Conservation (phyloP, 64 coral and sea anemone species). For the Actinia equina region DNA sequence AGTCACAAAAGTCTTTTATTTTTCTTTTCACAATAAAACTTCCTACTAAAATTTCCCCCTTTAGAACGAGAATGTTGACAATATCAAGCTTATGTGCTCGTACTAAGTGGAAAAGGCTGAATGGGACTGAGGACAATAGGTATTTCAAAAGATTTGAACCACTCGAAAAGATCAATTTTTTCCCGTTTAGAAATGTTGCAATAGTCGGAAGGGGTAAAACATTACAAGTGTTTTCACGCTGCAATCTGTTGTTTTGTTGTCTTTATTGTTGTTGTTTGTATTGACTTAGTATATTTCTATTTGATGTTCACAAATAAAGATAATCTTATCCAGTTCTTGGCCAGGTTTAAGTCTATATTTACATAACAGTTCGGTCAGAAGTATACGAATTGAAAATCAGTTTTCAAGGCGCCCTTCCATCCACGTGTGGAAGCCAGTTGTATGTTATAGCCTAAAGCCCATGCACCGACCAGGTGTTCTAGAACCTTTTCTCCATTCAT, state of each 20-base stretch:
- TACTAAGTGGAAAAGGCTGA: not conserved
- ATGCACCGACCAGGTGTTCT: not conserved
- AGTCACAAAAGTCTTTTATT: not conserved
- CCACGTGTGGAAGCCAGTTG: not conserved
- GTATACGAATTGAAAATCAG: not conserved
- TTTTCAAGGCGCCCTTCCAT: not conserved
- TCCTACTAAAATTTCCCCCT: not conserved
- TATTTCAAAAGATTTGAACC: not conserved
- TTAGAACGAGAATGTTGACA: not conserved
- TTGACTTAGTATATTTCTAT: not conserved
- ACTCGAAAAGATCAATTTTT: slow-evolving; percentile 2
- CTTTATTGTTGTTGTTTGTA: not conserved
- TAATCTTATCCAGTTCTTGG: not conserved
- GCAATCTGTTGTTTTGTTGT: not conserved
- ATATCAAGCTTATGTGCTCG: not conserved
- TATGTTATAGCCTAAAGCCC: not conserved
- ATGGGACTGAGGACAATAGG: not conserved
- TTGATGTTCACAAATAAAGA: not conserved
- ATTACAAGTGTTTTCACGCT: not conserved
- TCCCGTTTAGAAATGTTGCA: not conserved
- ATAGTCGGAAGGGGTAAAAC: not conserved
- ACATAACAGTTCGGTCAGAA: not conserved
- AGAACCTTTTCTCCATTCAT: not conserved
- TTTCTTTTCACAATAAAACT: not conserved
- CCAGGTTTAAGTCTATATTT: not conserved